A percentile compares a stretch with the other conserved stretches of the same genome.
Evolutionary conservation across 92 coral and sea anemone species (phyloP).

Genomic region (Zoanthus solanderi): DNA sequence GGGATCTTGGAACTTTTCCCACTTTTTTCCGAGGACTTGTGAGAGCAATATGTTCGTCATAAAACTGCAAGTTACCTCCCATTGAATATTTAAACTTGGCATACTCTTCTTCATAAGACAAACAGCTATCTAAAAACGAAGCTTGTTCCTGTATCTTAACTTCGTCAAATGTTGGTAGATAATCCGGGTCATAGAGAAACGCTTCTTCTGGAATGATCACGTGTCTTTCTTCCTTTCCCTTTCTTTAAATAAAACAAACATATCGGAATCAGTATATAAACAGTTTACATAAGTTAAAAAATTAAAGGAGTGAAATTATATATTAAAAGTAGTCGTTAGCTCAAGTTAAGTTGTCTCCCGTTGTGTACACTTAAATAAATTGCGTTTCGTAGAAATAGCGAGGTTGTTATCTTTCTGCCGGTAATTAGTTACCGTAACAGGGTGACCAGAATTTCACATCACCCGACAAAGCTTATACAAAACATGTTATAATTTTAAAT

Average conservation of each 20-base stretch:
- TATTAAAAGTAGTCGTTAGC: too few relatives aligned
- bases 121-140: conserved; percentile 26
- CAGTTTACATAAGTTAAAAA: too few relatives aligned
- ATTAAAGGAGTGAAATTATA: too few relatives aligned
- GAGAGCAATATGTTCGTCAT: conserved; percentile 87
- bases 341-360: too few relatives aligned
- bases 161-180: conserved; percentile 75
- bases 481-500: neutral
- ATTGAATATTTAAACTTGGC: conserved; percentile 91
- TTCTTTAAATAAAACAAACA: conserved; percentile 6
- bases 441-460: conserved; percentile 14
- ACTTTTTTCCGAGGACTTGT: conserved; percentile 76
- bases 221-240: conserved; percentile 52
- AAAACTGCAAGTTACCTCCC: conserved; percentile 95
- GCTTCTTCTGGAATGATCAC: conserved; percentile 77
- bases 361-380: too few relatives aligned
- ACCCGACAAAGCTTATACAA: neutral
- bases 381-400: too few relatives aligned
- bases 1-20: conserved; percentile 43
- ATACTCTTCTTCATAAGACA: conserved; percentile 69
- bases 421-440: too few relatives aligned
- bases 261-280: too few relatives aligned
- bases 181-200: conserved; percentile 62
- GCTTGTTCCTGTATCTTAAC: conserved; percentile 81
- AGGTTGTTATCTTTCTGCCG: too few relatives aligned